Conservation (phyloP, 2,888 invertebrate species). For the Sthenelais limicola region DNA sequence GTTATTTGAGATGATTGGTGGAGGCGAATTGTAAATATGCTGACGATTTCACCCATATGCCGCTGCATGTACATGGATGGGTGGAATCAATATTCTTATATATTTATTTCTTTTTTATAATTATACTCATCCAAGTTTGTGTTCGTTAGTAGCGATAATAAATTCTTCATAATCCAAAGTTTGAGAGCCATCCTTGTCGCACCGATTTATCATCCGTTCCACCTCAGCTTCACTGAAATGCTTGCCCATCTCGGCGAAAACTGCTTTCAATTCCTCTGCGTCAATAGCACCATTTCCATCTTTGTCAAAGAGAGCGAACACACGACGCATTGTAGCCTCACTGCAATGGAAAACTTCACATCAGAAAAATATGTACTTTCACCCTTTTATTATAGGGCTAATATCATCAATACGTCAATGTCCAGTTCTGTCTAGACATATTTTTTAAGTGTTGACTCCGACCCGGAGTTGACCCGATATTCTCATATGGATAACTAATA, state of each 20-base stretch:
- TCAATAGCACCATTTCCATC: conserved; percentile 45
- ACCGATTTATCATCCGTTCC: conserved; percentile 25
- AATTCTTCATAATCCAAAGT: conserved; percentile 44
- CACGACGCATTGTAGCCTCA: conserved; percentile 41
- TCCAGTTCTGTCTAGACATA: too few relatives aligned
- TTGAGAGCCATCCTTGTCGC: conserved; percentile 35
- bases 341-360: conserved; percentile 10
- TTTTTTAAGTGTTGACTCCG: too few relatives aligned
- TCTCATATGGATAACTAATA: too few relatives aligned
- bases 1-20: too few relatives aligned
- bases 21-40: too few relatives aligned
- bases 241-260: conserved; percentile 40
- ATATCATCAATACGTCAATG: too few relatives aligned
- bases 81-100: too few relatives aligned
- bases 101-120: too few relatives aligned
- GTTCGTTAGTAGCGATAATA: conserved; percentile 1
- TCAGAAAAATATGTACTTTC: not conserved
- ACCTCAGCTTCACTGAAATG: conserved; percentile 32
- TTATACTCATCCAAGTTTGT: not conserved
- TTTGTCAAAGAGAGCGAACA: conserved; percentile 42
- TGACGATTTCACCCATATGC: too few relatives aligned
- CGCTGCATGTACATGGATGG: too few relatives aligned
- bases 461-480: too few relatives aligned
- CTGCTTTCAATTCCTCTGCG: conserved; percentile 38
- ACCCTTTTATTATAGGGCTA: too few relatives aligned